phyloP scores from a whole-genome alignment of 2,797 vertebrate species.

The Tinamus major region DNA sequence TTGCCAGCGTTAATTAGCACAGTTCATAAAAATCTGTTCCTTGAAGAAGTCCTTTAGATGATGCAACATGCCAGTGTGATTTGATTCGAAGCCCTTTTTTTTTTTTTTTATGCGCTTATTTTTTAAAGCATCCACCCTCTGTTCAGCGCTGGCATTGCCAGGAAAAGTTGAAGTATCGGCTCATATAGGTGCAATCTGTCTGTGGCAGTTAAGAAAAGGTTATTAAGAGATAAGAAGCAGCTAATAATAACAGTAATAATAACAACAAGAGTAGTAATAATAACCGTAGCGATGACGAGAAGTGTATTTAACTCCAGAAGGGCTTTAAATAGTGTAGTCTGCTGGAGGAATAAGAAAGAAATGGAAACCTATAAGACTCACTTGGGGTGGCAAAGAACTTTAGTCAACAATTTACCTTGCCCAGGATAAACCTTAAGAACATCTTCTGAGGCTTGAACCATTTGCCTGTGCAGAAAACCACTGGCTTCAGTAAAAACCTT shows the following conservation, averaged over 20 bases:
- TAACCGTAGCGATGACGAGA: not conserved
- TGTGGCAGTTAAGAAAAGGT: not conserved
- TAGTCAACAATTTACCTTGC: not conserved
- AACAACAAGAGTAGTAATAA: not conserved
- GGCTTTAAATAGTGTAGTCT: not conserved
- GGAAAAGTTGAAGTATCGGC: not conserved
- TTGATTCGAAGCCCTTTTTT: not conserved
- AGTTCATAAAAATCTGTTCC: constrained; percentile 28
- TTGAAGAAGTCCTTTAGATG: constrained; percentile 32
- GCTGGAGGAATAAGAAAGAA: not conserved
- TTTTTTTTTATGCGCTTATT: not conserved
- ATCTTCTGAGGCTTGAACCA: not conserved
- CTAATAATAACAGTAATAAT: not conserved
- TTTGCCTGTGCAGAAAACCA: not conserved
- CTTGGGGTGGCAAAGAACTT: not conserved
- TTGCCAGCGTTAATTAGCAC: constrained; percentile 43
- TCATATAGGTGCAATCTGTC: not conserved
- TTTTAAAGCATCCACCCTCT: constrained; percentile 23
- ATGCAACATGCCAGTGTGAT: not conserved
- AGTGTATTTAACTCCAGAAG: not conserved
- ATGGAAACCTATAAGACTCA: not conserved
- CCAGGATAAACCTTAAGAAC: not conserved
- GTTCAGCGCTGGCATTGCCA: not conserved
- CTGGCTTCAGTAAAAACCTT: not conserved
- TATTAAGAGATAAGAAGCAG: not conserved